phyloP scores from a whole-genome alignment of 2,888 invertebrate genomes.

The Polietes domitor region DNA sequence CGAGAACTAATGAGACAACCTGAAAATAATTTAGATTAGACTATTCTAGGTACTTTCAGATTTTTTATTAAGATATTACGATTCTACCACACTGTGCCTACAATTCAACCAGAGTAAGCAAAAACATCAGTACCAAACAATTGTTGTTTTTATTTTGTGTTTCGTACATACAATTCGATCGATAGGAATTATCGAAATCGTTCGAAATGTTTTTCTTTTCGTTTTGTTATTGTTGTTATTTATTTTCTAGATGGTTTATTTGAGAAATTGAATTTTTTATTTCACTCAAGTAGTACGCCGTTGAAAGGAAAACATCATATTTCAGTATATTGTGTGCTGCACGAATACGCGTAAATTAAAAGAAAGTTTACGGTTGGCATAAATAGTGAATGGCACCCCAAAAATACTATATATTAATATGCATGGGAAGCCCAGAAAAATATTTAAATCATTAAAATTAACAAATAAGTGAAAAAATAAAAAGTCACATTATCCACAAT shows the following conservation, averaged over 20 bases:
- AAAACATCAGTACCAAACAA: slow-evolving; percentile 58
- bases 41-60: too few species aligned
- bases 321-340: slow-evolving; percentile 58
- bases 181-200: slow-evolving; percentile 76
- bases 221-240: slow-evolving; percentile 27
- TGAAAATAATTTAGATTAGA: too few species aligned
- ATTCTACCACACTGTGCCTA: not conserved
- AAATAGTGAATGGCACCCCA: slow-evolving; percentile 8
- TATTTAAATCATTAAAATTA: slow-evolving; percentile 34
- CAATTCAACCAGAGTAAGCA: slow-evolving; percentile 19
- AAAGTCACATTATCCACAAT: slow-evolving; percentile 30
- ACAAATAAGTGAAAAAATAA: not conserved
- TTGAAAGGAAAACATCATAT: slow-evolving; percentile 60
- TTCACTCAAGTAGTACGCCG: slow-evolving; percentile 49
- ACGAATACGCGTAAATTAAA: slow-evolving; percentile 60
- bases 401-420: slow-evolving; percentile 1
- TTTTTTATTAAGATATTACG: too few species aligned
- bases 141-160: slow-evolving; percentile 53
- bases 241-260: slow-evolving; percentile 47
- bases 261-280: slow-evolving; percentile 54
- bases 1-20: too few species aligned
- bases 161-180: slow-evolving; percentile 68
- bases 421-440: not conserved
- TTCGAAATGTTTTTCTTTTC: slow-evolving; percentile 67
- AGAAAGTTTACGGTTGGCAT: slow-evolving; percentile 44